These are phyloP conservation scores for Lycodopsis pacificus DNA, from an alignment of 2,797 vertebrate genomes.

Conservation along the genomic window DNA sequence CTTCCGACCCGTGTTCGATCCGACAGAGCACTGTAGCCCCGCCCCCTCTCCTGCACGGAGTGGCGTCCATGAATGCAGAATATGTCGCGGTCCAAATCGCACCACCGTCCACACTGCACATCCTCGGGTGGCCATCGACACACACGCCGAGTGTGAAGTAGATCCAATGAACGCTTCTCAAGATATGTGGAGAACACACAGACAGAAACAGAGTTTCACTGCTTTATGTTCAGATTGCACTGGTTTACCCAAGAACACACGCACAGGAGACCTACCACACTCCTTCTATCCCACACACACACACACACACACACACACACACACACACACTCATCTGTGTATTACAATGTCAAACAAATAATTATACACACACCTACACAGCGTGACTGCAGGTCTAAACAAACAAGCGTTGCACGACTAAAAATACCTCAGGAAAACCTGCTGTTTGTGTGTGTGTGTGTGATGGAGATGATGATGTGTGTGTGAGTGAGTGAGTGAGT, in stretches of 20 bases:
- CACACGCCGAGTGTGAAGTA: too few species aligned
- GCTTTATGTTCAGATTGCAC: not conserved
- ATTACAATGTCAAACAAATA: not conserved
- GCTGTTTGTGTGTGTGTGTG: constrained; percentile 10
- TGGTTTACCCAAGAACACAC: not conserved
- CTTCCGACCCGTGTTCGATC: too few species aligned
- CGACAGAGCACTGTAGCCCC: too few species aligned
- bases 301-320: not conserved
- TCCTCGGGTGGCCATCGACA: too few species aligned
- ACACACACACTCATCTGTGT: not conserved
- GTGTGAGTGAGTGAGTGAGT: not conserved
- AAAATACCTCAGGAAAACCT: constrained; percentile 32
- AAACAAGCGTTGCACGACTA: constrained; percentile 39
- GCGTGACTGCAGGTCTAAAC: constrained; percentile 28
- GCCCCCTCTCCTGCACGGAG: too few species aligned
- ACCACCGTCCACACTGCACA: too few species aligned
- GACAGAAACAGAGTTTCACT: too few species aligned
- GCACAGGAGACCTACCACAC: not conserved
- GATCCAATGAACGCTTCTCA: too few species aligned
- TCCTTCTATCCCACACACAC: not conserved
- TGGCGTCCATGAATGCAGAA: too few species aligned
- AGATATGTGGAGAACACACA: not conserved
- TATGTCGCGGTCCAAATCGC: too few species aligned
- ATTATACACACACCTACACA: not conserved
- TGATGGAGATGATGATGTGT: too few species aligned